Evolutionary conservation across 2,113 vertebrate genomes (phyloP).

Genomic region (Lates calcarifer): DNA sequence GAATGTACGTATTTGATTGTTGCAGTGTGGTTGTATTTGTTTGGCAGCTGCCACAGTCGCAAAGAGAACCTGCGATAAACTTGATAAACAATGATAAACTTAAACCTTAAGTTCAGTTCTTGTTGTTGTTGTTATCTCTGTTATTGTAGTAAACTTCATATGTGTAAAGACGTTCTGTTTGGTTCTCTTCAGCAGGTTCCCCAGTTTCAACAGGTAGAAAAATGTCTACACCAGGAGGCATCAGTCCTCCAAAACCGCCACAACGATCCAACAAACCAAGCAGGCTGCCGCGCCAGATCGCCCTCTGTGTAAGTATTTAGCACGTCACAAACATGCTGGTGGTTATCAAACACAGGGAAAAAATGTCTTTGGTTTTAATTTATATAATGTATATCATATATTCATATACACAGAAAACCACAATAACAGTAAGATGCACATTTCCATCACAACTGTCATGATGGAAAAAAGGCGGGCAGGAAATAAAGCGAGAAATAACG

Average conservation of each 20-base stretch:
- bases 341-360: neutral
- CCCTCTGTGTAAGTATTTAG: conserved; percentile 76
- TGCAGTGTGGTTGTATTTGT: no score
- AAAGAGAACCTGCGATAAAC: no score
- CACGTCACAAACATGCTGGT: neutral
- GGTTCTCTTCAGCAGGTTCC: conserved; percentile 1
- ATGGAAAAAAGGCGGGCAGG: neutral
- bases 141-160: neutral
- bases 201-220: conserved; percentile 9
- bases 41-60: no score
- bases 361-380: neutral
- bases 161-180: neutral
- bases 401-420: neutral
- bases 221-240: conserved; percentile 17
- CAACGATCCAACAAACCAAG: conserved; percentile 67
- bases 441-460: neutral
- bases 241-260: conserved; percentile 57
- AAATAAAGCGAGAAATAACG: neutral
- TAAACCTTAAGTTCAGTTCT: no score
- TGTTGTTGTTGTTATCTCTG: no score
- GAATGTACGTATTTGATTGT: no score
- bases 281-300: conserved; percentile 42
- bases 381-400: neutral
- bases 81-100: no score
- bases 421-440: neutral